These are phyloP conservation scores for Bryconaethiops microstoma DNA, from an alignment of 2,797 vertebrate species.

Conservation along the genomic window DNA sequence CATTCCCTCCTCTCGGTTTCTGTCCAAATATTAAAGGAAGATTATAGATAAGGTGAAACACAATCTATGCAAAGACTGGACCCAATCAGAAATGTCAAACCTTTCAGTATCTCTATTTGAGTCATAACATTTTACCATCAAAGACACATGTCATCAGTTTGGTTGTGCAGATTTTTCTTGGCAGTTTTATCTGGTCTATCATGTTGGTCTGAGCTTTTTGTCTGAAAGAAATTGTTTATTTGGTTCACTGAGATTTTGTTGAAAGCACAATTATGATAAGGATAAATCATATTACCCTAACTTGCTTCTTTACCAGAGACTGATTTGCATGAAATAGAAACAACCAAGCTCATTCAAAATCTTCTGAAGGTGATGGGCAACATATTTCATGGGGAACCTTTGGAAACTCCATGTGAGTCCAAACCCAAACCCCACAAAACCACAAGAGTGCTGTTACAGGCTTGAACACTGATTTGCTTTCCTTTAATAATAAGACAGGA, in stretches of 20 bases:
- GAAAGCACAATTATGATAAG: too few relatives aligned
- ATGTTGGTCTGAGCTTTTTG: background rate
- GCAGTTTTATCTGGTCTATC: background rate
- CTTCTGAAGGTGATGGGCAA: background rate
- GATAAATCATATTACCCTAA: too few relatives aligned
- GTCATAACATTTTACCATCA: background rate
- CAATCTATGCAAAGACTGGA: background rate
- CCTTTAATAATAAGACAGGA: background rate
- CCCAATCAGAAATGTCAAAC: background rate
- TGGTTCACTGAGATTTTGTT: too few relatives aligned
- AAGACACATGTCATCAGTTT: background rate
- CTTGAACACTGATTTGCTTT: background rate
- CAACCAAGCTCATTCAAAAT: background rate
- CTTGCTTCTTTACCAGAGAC: background rate
- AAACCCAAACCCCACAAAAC: background rate
- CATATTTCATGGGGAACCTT: background rate
- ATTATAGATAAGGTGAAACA: background rate
- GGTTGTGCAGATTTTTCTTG: background rate
- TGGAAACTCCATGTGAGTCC: background rate
- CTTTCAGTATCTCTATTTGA: background rate
- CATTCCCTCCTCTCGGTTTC: background rate
- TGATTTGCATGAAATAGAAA: background rate
- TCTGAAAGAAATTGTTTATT: too few relatives aligned
- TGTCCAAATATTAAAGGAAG: background rate
- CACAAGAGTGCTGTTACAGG: background rate